These are phyloP conservation scores for Brachionus koreanus DNA, from an alignment of 1,140 invertebrate genomes.

Conservation along the genomic window DNA sequence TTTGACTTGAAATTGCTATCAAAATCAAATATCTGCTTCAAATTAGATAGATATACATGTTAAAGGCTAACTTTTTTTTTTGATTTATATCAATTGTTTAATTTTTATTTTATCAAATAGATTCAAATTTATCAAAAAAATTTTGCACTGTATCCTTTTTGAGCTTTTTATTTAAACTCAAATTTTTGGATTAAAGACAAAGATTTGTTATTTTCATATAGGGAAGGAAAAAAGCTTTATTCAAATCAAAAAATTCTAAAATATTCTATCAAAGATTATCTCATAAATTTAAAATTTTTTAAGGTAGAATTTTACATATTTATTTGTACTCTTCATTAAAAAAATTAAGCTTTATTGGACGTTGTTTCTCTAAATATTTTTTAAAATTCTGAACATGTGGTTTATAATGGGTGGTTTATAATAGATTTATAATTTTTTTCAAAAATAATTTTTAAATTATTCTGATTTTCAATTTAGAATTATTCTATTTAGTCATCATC, in stretches of 20 bases:
- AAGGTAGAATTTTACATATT: not conserved
- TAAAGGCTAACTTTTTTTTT: not conserved
- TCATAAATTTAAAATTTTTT: not conserved
- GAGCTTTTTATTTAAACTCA: not conserved
- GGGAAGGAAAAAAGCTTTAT: not conserved
- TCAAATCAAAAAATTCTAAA: not conserved
- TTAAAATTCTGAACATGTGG: too few relatives aligned
- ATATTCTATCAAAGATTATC: not conserved
- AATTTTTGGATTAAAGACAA: not conserved
- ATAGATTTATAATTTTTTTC: too few relatives aligned
- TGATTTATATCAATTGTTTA: not conserved
- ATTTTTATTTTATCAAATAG: not conserved
- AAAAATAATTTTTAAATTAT: too few relatives aligned
- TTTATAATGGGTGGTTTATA: too few relatives aligned
- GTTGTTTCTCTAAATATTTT: too few relatives aligned
- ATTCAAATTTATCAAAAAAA: not conserved
- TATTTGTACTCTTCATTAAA: not conserved
- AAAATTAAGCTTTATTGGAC: not conserved
- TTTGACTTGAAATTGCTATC: not conserved
- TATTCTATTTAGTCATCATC: too few relatives aligned
- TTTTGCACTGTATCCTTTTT: not conserved
- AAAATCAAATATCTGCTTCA: not conserved
- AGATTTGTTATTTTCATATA: not conserved
- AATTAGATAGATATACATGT: too few relatives aligned
- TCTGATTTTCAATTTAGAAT: too few relatives aligned